Base-by-base conservation (phyloP, 2,113 vertebrate genomes). In the Pristiophorus japonicus region DNA sequence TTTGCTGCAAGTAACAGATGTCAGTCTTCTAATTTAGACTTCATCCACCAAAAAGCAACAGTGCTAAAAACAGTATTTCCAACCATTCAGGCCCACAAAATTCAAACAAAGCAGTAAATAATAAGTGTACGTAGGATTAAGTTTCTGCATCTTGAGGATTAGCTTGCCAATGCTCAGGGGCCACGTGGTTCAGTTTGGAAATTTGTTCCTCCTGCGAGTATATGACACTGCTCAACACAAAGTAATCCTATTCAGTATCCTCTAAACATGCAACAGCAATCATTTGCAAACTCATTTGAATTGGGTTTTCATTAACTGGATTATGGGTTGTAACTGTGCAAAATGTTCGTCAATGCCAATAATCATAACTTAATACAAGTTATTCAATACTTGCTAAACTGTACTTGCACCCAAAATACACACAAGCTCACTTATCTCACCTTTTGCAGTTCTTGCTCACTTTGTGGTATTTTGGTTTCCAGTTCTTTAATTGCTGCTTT, bases 401-500 rank as follows among this genome's bases (percentile, higher is more conserved):
- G 30, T 62, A 91, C 30, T 6, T 30, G 4, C 30, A 62, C 30
- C 3, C 51, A 91, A 62, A 91, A 91, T 90, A 4, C 51, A 87
- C 47, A 90, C 55, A 51, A 88, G 18, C 16, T n/a, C 96, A 99
- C 99, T 98, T 98, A 88, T 6, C 16, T n/a, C 96, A 99, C 99
- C 98, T 98, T 97, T 95, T 97, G 97, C 90, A 99, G 97, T 88
- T 99, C 97, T 95, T 97, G 95, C 96, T 98, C 97, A 78, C 96
- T 97, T 81, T 97, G 96, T 3, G 99, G 99, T 45, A 99, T 96
- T 95, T 98, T 98, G 70, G 45, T 94, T 18, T 97, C 90, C 51
- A 99, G 96, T 27, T 99, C 98, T 96, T 96, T 96, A 95, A 99
- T 98, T 84, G 98, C 97, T 16, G 97, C 95, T 96, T 97, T 98